A percentile compares a stretch with the other conserved stretches of the same genome.
Evolutionary conservation across 1,140 invertebrate species (phyloP).

Genomic region (Drosophila pseudoobscura): DNA sequence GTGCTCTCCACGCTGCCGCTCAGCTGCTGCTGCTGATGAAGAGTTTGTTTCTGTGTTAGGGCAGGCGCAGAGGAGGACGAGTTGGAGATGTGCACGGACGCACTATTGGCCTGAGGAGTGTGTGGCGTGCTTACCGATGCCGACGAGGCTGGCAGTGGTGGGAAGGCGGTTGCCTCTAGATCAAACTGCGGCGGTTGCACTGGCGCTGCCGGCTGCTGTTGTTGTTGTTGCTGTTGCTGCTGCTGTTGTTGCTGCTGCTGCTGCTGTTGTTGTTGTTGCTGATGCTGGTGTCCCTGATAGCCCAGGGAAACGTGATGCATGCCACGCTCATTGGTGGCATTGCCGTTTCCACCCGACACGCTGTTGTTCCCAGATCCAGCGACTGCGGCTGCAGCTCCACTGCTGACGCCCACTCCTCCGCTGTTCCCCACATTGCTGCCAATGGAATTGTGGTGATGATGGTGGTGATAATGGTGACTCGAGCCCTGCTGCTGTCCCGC

Average conservation of each 20-base stretch:
- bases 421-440: constrained; percentile 73
- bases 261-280: constrained; percentile 65
- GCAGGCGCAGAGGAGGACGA: constrained; percentile 23
- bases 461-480: constrained; percentile 53
- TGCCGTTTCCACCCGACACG: constrained; percentile 21
- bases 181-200: constrained; percentile 88
- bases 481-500: constrained; percentile 60
- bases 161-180: constrained; percentile 91
- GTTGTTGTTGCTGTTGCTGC: constrained; percentile 67
- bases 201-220: constrained; percentile 65
- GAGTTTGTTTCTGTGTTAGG: constrained; percentile 37
- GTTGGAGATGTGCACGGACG: constrained; percentile 50
- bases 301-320: constrained; percentile 58
- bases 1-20: constrained; percentile 36
- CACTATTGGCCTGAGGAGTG: constrained; percentile 44
- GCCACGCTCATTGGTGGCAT: constrained; percentile 49
- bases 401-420: constrained; percentile 54
- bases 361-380: constrained; percentile 38
- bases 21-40: constrained; percentile 26
- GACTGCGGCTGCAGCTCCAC: constrained; percentile 1
- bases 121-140: constrained; percentile 50
- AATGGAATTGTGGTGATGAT: constrained; percentile 69
- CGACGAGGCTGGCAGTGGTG: constrained; percentile 87
- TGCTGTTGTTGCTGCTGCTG: constrained; percentile 62
- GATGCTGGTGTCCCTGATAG: constrained; percentile 62